A percentile compares a stretch with the other conserved stretches of the same genome.
These are phyloP conservation scores for Sycophaga agraensis DNA, from an alignment of 1,140 invertebrate species.

Conservation along the genomic window DNA sequence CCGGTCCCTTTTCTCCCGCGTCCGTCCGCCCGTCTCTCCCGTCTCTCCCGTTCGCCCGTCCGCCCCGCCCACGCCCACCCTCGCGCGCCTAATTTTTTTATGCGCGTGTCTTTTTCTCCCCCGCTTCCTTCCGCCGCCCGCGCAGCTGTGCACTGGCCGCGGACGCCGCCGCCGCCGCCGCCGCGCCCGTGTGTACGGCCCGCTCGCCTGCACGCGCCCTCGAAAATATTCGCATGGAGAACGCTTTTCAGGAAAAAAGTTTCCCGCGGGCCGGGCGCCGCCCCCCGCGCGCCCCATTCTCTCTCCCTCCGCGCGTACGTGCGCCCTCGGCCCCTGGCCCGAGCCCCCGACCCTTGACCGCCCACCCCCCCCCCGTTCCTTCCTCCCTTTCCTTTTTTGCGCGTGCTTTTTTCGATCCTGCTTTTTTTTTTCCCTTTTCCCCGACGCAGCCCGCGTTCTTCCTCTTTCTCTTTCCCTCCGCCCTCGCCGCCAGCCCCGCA, in stretches of 20 bases:
- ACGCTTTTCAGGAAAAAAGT: conserved; percentile 30
- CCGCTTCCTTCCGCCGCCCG: conserved; percentile 19
- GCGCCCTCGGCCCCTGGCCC: no score
- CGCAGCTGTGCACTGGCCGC: background rate
- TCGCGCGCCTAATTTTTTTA: conserved; percentile 31
- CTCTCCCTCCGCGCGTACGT: background rate
- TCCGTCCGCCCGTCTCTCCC: background rate
- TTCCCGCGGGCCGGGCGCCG: conserved; percentile 21
- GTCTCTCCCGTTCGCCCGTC: background rate
- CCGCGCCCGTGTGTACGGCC: background rate
- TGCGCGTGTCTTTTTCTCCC: conserved; percentile 22
- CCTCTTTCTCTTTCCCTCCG: background rate
- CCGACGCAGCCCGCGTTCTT: background rate
- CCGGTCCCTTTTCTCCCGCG: conserved; percentile 21
- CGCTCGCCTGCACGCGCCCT: background rate
- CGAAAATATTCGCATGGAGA: conserved; percentile 30
- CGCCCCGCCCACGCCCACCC: conserved; percentile 1
- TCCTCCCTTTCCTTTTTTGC: conserved; percentile 17
- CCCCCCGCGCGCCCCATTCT: background rate
- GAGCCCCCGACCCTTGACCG: background rate
- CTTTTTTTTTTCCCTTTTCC: conserved; percentile 21
- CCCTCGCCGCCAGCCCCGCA: background rate
- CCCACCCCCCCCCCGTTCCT: background rate
- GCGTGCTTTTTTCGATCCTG: conserved; percentile 4
- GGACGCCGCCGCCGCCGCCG: background rate